Base-by-base conservation (phyloP, 2,113 vertebrate genomes). In the Lophotis ruficrista region DNA sequence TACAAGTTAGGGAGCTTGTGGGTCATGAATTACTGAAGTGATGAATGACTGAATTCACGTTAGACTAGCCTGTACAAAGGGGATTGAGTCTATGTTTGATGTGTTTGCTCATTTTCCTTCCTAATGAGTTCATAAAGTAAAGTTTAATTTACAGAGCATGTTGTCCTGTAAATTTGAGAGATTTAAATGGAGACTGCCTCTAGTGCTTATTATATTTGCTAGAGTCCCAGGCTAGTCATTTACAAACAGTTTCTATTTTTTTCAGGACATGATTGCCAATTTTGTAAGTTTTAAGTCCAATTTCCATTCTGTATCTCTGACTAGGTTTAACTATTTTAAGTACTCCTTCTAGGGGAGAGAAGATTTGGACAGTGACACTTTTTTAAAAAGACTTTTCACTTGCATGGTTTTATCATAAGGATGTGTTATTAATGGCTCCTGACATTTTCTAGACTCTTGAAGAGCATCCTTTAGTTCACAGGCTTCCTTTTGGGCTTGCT, bases 381-480 rank as follows among this genome's bases (percentile, higher is more conserved):
- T 18, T 43, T 43, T 15, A 43, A 66, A 78, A 91, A 66, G 3
- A 13, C 7, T 54, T 66, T 78, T 89, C 14, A 27, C 15, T 30
- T 76, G 14, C 14, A 38, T 38, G 6, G 21, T 43, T 87, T 75
- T 47, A 54, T 3, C 3, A 18, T 23, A 38, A 54, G 4, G 13
- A 30, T 75, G n/a, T 62, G 37, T 7, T 38, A 12, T 61, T 61
- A 83, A 6, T 31, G 24, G 3, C 7, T 65, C 9, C 24, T 64
- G 45, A 31, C 4, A 4, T 75, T 69, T 87, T 77, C 31, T 19
- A 61, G 31, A 37, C 23, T 75, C 16, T 56, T 45, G 20, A 58
- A 12, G 5, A 73, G 1, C 11, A 45, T 17, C 8, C 4, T 70
- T 89, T 38, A 87, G 9, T 16, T 57, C 38, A 83, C 3, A 0